Percentiles rank a stretch among this genome's conserved stretches.
These are phyloP conservation scores for Caenorhabditis imperialis DNA, from an alignment of 2,888 invertebrate species.

Conservation along the genomic window DNA sequence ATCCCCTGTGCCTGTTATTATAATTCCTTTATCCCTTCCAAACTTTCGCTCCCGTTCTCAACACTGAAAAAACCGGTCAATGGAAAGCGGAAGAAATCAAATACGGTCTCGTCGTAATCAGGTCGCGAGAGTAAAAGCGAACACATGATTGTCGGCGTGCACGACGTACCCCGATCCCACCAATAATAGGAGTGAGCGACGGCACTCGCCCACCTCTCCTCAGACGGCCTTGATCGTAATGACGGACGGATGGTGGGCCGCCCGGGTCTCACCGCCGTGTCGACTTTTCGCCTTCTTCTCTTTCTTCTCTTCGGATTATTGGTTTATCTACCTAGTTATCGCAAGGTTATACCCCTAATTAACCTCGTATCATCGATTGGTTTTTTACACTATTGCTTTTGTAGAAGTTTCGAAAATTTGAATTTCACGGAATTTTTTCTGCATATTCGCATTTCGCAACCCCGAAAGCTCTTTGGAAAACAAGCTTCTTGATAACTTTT, in stretches of 20 bases:
- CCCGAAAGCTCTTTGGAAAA: background rate
- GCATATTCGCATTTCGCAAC: background rate
- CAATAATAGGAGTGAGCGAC: constrained; percentile 33
- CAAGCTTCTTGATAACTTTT: background rate
- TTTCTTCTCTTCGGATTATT: constrained; percentile 36
- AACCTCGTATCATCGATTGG: constrained; percentile 36
- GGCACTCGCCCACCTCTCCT: constrained; percentile 36
- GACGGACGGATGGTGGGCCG: constrained; percentile 34
- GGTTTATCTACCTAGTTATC: constrained; percentile 53
- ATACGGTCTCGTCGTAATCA: constrained; percentile 22
- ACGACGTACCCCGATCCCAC: constrained; percentile 11
- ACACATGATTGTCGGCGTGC: constrained; percentile 40
- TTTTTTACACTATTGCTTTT: background rate
- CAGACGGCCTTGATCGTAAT: constrained; percentile 54
- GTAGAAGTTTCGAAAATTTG: background rate
- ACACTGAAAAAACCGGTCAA: background rate
- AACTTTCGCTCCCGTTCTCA: constrained; percentile 28
- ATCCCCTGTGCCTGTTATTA: constrained; percentile 22
- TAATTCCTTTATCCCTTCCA: constrained; percentile 20
- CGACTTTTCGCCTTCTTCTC: constrained; percentile 42
- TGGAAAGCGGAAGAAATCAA: background rate
- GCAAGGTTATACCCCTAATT: constrained; percentile 40
- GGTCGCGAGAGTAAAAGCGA: constrained; percentile 13
- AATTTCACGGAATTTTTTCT: background rate
- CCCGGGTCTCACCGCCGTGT: constrained; percentile 53